phyloP scores from a whole-genome alignment of 2,113 vertebrate genomes.

The Gorsachius goisagi region DNA sequence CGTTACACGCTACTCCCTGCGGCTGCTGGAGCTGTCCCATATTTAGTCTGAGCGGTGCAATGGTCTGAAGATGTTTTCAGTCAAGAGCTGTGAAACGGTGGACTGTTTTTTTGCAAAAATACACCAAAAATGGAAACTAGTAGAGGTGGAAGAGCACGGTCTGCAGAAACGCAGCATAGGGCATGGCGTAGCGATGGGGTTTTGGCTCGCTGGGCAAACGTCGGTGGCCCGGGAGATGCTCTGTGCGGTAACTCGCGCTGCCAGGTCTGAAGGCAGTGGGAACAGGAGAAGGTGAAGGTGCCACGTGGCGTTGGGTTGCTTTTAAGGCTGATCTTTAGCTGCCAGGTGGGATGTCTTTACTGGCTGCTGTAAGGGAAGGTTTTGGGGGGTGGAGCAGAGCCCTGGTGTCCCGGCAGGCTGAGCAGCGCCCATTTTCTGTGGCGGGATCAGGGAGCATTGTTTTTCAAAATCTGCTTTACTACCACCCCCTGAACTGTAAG shows the following conservation, averaged over 20 bases:
- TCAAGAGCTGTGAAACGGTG: not conserved
- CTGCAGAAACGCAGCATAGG: not conserved
- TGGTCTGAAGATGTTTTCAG: not conserved
- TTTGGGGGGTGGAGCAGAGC: not conserved
- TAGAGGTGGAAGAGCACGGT: not conserved
- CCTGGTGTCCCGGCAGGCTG: not conserved
- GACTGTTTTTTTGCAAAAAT: not conserved
- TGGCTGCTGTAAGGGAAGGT: not conserved
- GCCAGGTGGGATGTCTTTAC: not conserved
- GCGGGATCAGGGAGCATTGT: not conserved
- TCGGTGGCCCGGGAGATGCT: rapidly evolving
- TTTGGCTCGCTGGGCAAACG: not conserved
- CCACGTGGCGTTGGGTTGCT: rapidly evolving
- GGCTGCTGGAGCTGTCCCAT: not conserved
- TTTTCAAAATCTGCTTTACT: not conserved
- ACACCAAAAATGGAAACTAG: not conserved
- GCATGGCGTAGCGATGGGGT: rapidly evolving
- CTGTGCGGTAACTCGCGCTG: rapidly evolving
- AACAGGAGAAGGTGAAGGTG: not conserved
- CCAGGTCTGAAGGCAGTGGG: rapidly evolving
- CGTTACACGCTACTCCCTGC: rapidly evolving
- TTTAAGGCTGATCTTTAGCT: rapidly evolving
- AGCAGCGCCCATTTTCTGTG: not conserved
- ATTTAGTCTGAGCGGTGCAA: not conserved
- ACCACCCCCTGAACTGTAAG: not conserved